Conservation (phyloP, 2,888 invertebrate species). For the Platycheirus albimanus region DNA sequence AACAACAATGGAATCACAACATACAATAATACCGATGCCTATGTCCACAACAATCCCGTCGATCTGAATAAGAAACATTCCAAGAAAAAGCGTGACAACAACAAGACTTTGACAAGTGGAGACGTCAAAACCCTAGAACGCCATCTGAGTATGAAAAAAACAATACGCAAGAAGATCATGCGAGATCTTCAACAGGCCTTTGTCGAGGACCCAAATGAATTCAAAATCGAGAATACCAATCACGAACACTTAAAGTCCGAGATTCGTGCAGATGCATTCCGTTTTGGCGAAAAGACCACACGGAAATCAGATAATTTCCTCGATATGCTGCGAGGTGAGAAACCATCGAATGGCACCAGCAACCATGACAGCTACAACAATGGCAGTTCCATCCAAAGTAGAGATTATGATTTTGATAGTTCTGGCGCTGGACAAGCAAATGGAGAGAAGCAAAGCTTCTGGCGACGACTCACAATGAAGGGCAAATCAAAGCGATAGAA, state of each 20-base stretch:
- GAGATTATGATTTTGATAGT: conserved; percentile 82
- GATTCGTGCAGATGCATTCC: conserved; percentile 87
- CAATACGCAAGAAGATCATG: conserved; percentile 93
- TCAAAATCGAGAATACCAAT: conserved; percentile 87
- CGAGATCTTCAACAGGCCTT: conserved; percentile 90
- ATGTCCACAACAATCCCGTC: conserved; percentile 82
- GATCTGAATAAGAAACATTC: conserved; percentile 80
- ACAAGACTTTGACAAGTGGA: conserved; percentile 86
- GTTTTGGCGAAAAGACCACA: conserved; percentile 84
- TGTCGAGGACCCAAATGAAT: conserved; percentile 89
- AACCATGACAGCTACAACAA: conserved; percentile 74
- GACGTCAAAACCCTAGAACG: conserved; percentile 90
- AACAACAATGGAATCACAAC: conserved; percentile 77
- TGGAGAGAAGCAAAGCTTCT: conserved; percentile 86
- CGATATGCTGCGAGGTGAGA: conserved; percentile 86
- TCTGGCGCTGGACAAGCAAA: conserved; percentile 81
- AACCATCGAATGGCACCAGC: conserved; percentile 64
- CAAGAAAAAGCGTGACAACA: conserved; percentile 86
- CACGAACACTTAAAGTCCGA: conserved; percentile 88
- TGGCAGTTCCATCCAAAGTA: conserved; percentile 80
- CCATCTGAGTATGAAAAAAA: conserved; percentile 94
- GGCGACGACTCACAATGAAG: conserved; percentile 88
- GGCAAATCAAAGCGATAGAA: conserved; percentile 87
- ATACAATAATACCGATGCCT: conserved; percentile 80
- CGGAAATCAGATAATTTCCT: conserved; percentile 85